Conservation (phyloP, 2,113 vertebrate species). For the Spermophilus dauricus region DNA sequence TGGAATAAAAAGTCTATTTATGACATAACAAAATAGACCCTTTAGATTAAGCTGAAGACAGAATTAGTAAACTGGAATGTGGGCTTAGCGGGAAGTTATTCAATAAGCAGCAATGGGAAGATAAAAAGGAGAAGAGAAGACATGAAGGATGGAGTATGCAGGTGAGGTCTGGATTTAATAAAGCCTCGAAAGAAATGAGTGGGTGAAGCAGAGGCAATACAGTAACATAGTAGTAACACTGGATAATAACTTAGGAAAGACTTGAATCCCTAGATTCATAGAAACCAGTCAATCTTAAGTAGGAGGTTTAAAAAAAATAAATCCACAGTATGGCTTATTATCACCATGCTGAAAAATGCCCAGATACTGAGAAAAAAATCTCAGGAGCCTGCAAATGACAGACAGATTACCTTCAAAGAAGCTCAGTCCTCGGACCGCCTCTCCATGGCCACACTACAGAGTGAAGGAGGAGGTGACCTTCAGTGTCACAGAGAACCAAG, state of each 20-base stretch:
- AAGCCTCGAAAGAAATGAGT: neutral
- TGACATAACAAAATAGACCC: neutral
- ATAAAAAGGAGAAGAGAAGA: neutral
- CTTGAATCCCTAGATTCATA: neutral
- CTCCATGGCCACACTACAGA: neutral
- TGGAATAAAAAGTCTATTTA: neutral
- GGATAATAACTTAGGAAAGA: neutral
- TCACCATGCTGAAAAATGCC: neutral
- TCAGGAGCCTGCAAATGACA: neutral
- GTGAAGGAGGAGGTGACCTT: neutral
- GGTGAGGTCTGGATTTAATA: neutral
- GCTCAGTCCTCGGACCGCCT: neutral
- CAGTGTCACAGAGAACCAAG: neutral
- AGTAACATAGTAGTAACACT: neutral
- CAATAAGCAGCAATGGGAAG: neutral
- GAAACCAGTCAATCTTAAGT: neutral
- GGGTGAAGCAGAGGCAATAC: neutral
- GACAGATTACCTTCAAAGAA: neutral
- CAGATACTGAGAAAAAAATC: neutral
- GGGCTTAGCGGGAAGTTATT: neutral
- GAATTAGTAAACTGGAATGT: neutral
- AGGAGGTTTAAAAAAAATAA: neutral
- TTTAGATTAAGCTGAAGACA: neutral
- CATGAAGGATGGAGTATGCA: rapidly evolving
- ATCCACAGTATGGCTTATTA: neutral